These are phyloP conservation scores for Iselma pallidipennis DNA, from an alignment of 2,888 invertebrate genomes.

Conservation along the genomic window DNA sequence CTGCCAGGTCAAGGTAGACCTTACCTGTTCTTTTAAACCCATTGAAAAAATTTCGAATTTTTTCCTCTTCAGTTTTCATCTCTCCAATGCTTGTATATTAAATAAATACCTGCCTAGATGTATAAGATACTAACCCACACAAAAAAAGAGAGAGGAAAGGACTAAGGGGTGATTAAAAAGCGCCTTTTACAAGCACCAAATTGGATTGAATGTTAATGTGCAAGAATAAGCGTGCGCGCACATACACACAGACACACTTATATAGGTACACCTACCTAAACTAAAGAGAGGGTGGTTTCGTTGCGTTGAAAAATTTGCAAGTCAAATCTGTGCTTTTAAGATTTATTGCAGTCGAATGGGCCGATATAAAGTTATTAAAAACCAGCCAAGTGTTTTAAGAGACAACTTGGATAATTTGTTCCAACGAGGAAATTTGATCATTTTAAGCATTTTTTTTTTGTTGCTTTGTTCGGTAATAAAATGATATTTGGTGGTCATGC, in stretches of 20 bases:
- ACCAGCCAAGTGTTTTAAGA: constrained; percentile 1
- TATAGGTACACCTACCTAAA: not conserved
- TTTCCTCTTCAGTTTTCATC: not conserved
- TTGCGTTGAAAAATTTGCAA: constrained; percentile 19
- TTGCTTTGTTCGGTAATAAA: not conserved
- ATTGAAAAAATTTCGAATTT: not conserved
- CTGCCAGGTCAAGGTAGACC: constrained; percentile 27
- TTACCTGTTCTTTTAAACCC: constrained; percentile 16
- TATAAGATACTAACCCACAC: not conserved
- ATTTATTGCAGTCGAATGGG: constrained; percentile 16
- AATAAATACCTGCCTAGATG: no score
- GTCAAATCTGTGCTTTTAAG: constrained; percentile 21
- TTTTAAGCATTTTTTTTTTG: not conserved
- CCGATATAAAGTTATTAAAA: constrained; percentile 19
- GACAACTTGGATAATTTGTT: not conserved
- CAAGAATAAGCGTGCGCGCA: not conserved
- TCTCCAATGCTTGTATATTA: no score
- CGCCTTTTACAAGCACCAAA: constrained; percentile 11
- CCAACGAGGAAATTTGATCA: constrained; percentile 1
- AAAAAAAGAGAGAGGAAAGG: not conserved
- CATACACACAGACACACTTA: no score
- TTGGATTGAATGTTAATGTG: constrained; percentile 19
- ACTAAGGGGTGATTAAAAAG: constrained; percentile 20
- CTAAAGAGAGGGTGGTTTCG: constrained; percentile 12
- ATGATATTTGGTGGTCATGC: not conserved